Conservation (phyloP, 1,140 invertebrate genomes). For the Drosophila biarmipes region DNA sequence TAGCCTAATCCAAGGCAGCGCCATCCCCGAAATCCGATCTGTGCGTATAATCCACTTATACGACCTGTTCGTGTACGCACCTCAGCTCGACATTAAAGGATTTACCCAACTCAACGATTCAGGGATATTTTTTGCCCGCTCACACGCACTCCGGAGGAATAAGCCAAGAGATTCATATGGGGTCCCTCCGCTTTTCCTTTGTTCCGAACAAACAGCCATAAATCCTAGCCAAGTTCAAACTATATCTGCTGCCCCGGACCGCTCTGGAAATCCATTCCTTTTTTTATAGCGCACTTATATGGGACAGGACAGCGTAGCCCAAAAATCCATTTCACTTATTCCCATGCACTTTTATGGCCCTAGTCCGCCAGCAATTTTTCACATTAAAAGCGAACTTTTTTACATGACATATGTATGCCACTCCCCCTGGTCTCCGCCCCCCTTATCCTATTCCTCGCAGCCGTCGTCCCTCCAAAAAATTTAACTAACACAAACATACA, state of each 20-base stretch:
- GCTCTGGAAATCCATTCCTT: conserved; percentile 27
- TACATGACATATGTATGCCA: conserved; percentile 77
- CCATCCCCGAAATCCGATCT: conserved; percentile 25
- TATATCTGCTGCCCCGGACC: conserved; percentile 47
- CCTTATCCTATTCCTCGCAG: neutral
- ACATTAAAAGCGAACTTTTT: conserved; percentile 78
- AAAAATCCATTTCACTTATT: conserved; percentile 79
- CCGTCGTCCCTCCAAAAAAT: conserved; percentile 42
- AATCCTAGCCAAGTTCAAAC: conserved; percentile 63
- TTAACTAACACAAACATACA: conserved; percentile 77
- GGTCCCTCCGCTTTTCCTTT: conserved; percentile 43
- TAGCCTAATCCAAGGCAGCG: conserved; percentile 36
- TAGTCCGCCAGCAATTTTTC: conserved; percentile 74
- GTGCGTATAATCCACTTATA: conserved; percentile 46
- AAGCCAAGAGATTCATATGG: conserved; percentile 2
- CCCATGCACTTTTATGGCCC: conserved; percentile 78
- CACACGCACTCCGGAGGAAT: conserved; percentile 21
- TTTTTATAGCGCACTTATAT: conserved; percentile 72
- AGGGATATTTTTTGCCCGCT: conserved; percentile 8
- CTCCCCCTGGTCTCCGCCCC: neutral
- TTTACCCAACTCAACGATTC: conserved; percentile 46
- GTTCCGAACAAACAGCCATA: conserved; percentile 62
- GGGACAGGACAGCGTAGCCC: conserved; percentile 49
- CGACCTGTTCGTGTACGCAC: conserved; percentile 46
- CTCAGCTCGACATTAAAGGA: conserved; percentile 49